phyloP scores from a whole-genome alignment of 2,888 invertebrate species.

The Nesidiocoris tenuis region DNA sequence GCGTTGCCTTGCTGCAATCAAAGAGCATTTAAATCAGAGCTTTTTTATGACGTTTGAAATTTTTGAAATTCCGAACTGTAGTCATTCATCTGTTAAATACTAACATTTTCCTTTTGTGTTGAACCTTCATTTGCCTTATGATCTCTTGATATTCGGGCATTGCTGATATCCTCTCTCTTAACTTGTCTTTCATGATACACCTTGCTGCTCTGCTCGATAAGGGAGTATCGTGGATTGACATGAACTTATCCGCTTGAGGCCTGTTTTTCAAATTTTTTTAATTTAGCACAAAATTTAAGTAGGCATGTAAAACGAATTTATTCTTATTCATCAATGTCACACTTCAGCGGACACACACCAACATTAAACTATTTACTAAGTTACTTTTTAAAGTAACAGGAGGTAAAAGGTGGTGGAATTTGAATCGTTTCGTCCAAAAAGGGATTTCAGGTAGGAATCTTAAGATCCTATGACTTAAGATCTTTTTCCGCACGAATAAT shows the following conservation, averaged over 20 bases:
- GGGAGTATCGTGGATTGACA: constrained; percentile 30
- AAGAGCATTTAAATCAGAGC: not conserved
- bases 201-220: constrained; percentile 25
- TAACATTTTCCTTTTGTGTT: not conserved
- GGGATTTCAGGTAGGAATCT: too few relatives aligned
- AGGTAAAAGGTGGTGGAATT: too few relatives aligned
- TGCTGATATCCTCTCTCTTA: constrained; percentile 9
- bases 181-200: constrained; percentile 21
- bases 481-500: too few relatives aligned
- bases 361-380: too few relatives aligned
- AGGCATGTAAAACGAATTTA: too few relatives aligned
- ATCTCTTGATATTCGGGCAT: constrained; percentile 16
- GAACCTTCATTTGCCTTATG: constrained; percentile 22
- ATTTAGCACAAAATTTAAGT: too few relatives aligned
- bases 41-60: not conserved
- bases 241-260: constrained; percentile 31
- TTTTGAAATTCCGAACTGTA: not conserved
- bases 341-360: too few relatives aligned
- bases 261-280: too few relatives aligned
- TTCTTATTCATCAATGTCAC: too few relatives aligned
- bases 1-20: not conserved
- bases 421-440: too few relatives aligned
- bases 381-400: too few relatives aligned
- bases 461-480: too few relatives aligned
- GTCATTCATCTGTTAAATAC: not conserved